A percentile compares a stretch with the other conserved stretches of the same genome.
Evolutionary conservation across 2,113 vertebrate genomes (phyloP).

Genomic region (Centrocercus urophasianus): DNA sequence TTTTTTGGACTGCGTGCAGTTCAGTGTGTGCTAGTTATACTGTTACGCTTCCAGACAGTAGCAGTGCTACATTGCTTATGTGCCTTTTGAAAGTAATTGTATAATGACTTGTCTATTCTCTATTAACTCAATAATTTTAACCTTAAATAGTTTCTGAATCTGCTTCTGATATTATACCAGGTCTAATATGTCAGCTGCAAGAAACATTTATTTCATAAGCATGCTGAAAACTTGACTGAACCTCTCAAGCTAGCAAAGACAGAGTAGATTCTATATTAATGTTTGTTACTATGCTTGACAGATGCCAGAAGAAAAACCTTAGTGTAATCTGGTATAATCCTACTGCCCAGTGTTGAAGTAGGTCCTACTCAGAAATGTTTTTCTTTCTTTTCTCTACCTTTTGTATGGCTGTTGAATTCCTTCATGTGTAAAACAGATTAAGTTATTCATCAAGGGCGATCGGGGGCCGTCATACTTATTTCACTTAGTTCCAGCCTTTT

Average conservation of each 20-base stretch:
- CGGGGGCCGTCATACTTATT: neutral
- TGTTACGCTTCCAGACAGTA: neutral
- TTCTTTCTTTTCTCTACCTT: neutral
- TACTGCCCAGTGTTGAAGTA: neutral
- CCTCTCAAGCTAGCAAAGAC: neutral
- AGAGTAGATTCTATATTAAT: neutral
- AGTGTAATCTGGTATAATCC: constrained; percentile 58
- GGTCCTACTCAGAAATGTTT: neutral
- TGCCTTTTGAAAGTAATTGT: neutral
- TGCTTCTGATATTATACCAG: neutral
- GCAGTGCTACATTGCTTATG: fast-evolving
- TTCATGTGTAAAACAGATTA: neutral
- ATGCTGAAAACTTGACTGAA: neutral
- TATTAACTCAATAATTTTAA: neutral
- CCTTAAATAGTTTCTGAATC: neutral
- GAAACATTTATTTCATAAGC: neutral
- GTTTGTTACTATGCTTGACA: constrained; percentile 57
- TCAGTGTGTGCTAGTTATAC: neutral
- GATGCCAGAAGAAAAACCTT: constrained; percentile 57
- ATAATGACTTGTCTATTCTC: neutral
- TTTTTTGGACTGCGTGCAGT: neutral
- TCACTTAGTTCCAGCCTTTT: neutral
- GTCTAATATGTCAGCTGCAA: neutral
- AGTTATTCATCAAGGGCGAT: neutral
- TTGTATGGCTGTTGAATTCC: neutral